Percentiles rank a stretch among this genome's conserved stretches.
phyloP scores from a whole-genome alignment of 2,888 invertebrate species.

The Pyrgus malvae region DNA sequence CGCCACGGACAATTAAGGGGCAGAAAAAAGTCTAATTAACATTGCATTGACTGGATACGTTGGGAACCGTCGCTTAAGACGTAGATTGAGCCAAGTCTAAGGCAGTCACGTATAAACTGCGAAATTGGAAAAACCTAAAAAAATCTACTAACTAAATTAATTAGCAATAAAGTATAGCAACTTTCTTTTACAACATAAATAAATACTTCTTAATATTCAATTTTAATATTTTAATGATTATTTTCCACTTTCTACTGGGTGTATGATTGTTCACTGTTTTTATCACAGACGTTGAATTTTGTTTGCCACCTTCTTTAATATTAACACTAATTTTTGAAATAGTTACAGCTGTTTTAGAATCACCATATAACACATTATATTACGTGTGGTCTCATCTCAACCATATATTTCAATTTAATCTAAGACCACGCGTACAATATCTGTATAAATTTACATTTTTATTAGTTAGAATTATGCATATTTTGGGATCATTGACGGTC shows the following conservation, averaged over 20 bases:
- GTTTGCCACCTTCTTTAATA: too few relatives aligned
- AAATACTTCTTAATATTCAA: too few relatives aligned
- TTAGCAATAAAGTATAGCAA: too few relatives aligned
- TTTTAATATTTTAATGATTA: too few relatives aligned
- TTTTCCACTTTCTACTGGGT: too few relatives aligned
- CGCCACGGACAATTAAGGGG: constrained; percentile 17
- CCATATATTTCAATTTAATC: constrained; percentile 30
- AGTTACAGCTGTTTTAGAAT: not conserved
- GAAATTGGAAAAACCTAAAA: not conserved
- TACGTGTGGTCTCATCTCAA: constrained; percentile 5
- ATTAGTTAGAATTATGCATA: constrained; percentile 53
- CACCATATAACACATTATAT: constrained; percentile 6
- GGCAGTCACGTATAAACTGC: not conserved
- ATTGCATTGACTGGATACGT: constrained; percentile 6
- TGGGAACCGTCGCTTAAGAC: constrained; percentile 1
- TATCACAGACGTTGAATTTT: too few relatives aligned
- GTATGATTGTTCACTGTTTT: too few relatives aligned
- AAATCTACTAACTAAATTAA: too few relatives aligned
- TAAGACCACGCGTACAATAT: constrained; percentile 43
- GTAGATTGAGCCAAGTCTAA: not conserved
- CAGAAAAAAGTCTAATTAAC: constrained; percentile 19
- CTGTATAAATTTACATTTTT: constrained; percentile 61
- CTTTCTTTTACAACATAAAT: too few relatives aligned
- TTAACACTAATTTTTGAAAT: not conserved
- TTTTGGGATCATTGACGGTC: constrained; percentile 41